Base-by-base conservation (phyloP, 2,113 vertebrate genomes). In the Odontesthes bonariensis region DNA sequence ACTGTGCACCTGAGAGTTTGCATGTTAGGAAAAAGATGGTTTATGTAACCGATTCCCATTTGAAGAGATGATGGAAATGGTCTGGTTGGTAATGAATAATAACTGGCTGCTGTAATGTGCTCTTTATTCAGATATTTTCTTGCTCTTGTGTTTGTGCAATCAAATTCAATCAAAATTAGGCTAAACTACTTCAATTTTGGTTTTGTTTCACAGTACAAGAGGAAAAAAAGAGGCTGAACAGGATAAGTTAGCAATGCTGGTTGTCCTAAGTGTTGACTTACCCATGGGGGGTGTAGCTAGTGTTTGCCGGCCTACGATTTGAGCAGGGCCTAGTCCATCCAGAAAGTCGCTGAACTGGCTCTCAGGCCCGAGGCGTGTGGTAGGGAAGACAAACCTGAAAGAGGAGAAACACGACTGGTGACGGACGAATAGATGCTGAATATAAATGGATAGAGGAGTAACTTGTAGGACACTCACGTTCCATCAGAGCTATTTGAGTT, bases 401-500 rank as follows among this genome's bases (percentile, higher is more conserved):
- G 59, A 63, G 59, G 22, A 19, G 68, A 72, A 60, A 20, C 12
- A 75, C 8, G 9, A 38, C 53, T 31, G 8, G 38, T 6, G 16
- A 61, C 27, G 63, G 20, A 49, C 20, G 44, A 32, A 46, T 42
- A 31, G 3, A 6, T 27, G 11, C 13, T 20, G 44, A 10, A 51
- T 19, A 5, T 5, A 33, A 53, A 56, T 8, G 12, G 13, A 52
- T 7, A 27, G 55, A 68, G 5, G 56, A 14, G 7, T 0, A n/a
- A 22, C 10, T 8, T 31, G 49, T 11, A 0, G 6, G 38, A 47
- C 20, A 95, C 97, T 93, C 92, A 99, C 98, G 96, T 97, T 95
- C 98, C 97, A 0, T 99, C 98, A 0, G 98, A 99, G 95, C 97
- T 99, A 92, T 97, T 99, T 83, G 98, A 99, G 94, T 99, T 99